A percentile compares a stretch with the other conserved stretches of the same genome.
Evolutionary conservation across 2,888 invertebrate genomes (phyloP).

Genomic region (Chloromyia formosa): DNA sequence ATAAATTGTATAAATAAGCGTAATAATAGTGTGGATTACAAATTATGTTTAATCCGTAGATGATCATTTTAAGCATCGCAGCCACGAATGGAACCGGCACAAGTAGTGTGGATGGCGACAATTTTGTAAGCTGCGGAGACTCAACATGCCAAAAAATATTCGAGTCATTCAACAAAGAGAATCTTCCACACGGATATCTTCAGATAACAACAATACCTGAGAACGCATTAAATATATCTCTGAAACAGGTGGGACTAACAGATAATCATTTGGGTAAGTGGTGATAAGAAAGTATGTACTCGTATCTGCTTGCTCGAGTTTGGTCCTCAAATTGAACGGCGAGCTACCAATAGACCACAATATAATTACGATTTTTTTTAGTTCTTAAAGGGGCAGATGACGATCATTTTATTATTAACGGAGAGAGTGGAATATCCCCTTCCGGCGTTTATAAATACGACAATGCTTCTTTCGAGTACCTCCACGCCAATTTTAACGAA

Average conservation of each 20-base stretch:
- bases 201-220: slow-evolving; percentile 82
- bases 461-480: slow-evolving; percentile 81
- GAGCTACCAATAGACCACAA: too few relatives aligned
- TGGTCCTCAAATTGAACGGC: too few relatives aligned
- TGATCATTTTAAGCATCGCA: neutral
- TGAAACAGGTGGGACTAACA: slow-evolving; percentile 80
- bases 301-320: too few relatives aligned
- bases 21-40: too few relatives aligned
- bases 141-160: slow-evolving; percentile 75
- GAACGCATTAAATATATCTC: slow-evolving; percentile 85
- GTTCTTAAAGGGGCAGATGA: slow-evolving; percentile 76
- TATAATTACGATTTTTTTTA: slow-evolving; percentile 57
- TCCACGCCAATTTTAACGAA: slow-evolving; percentile 53
- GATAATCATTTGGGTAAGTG: slow-evolving; percentile 82
- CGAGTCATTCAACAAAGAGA: slow-evolving; percentile 81
- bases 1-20: too few relatives aligned
- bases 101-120: neutral
- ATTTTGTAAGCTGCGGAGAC: slow-evolving; percentile 64
- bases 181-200: slow-evolving; percentile 82
- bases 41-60: neutral
- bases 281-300: too few relatives aligned
- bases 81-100: neutral
- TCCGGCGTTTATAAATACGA: slow-evolving; percentile 77
- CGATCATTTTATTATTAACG: slow-evolving; percentile 83
- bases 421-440: slow-evolving; percentile 78